A percentile compares a stretch with the other conserved stretches of the same genome.
These are phyloP conservation scores for Hanleya hanleyi DNA, from an alignment of 2,888 invertebrate species.

Conservation along the genomic window DNA sequence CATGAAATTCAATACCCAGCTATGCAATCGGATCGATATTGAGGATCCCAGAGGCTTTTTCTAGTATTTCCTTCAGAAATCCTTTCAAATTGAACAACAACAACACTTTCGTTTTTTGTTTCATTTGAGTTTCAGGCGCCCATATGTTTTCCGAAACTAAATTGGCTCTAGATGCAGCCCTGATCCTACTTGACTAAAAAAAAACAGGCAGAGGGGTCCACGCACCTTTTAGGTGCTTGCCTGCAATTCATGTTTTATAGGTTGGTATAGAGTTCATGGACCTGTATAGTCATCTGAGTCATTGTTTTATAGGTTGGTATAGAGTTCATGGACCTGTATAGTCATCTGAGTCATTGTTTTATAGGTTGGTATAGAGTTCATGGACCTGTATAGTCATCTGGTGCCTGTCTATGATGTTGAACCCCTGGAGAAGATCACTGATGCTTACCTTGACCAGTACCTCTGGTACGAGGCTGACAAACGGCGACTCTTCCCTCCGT, in stretches of 20 bases:
- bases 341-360: constrained; percentile 80
- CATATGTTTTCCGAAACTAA: no score
- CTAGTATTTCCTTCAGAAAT: no score
- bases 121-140: no score
- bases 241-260: constrained; percentile 75
- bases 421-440: constrained; percentile 99
- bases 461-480: constrained; percentile 99
- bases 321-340: constrained; percentile 99
- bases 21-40: no score
- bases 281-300: constrained; percentile 96
- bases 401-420: constrained; percentile 99
- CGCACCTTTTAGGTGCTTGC: no score
- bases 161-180: no score
- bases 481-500: constrained; percentile 94
- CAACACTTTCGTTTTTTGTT: no score
- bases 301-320: constrained; percentile 96
- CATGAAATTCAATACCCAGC: no score
- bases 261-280: constrained; percentile 99
- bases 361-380: constrained; percentile 98
- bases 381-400: constrained; percentile 99
- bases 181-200: no score
- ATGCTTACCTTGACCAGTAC: constrained; percentile 99
- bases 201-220: no score
- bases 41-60: no score
- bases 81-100: no score